Evolutionary conservation across 2,888 invertebrate genomes (phyloP), one percentile per base, ranked within the genome.

Genomic region (Idaea straminata): DNA sequence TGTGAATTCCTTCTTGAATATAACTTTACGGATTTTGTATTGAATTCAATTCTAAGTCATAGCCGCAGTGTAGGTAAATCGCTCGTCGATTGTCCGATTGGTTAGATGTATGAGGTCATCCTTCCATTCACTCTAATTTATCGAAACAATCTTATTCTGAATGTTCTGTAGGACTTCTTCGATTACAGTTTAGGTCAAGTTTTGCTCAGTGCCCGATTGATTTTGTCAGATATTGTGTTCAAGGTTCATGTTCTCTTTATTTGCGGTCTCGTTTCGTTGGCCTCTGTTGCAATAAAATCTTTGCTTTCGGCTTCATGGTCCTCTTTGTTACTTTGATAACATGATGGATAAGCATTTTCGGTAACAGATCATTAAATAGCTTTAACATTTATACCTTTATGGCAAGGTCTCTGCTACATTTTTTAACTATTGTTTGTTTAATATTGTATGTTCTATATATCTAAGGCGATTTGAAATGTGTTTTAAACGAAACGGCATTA

Each of bases 221-320:
- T 92, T 92, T 92, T 91, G 91, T 91, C 91, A 91, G 92, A 91
- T 91, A 91, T 87, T 80, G 83, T 83, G 83, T 84, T 91, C 92
- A 92, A 92, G 92, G 92, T 91, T 83, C 83, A 85, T 89, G 87
- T 89, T 92, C 91, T 92, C 92, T 91, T 92, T 92, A 91, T 90
- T 91, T 88, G 91, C 91, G 88, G 88, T 91, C 89, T 90, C 82
- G 89, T 91, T 91, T 88, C 86, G 89, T 83, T 84, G 91, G 88
- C 86, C 91, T 90, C 88, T 91, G 89, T 85, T 86, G 91, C 91
- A 91, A 91, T 89, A 86, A 87, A 87, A 90, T 85, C 77, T 87
- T 85, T 85, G 85, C 86, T 89, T 86, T 88, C 83, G 84, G 86
- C 85, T 81, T 86, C 87, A 89, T 81, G 87, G 86, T 86, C 87